Base-by-base conservation (phyloP, 2,888 invertebrate species). In the Acleris sparsana region DNA sequence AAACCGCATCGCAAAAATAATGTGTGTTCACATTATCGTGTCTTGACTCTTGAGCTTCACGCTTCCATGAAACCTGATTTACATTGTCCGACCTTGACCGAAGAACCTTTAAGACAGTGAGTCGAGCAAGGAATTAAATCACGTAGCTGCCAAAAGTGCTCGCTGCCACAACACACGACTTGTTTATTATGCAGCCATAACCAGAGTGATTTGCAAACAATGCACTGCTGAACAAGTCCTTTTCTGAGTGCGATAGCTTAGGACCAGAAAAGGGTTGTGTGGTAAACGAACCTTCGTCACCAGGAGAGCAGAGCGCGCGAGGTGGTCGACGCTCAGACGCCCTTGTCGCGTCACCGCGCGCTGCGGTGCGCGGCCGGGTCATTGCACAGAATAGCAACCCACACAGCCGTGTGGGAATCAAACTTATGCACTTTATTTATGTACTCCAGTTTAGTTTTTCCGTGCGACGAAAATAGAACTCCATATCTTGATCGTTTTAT, bases 191-290 rank as follows among this genome's bases (percentile, higher is more conserved):
- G 66, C 69, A 61, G 61, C 67, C 65, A 62, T 69, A 60, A 59
- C 56, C 60, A 57, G 56, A 65, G 68, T 69, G 62, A 80, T 82
- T 83, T 80, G 72, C 76, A 80, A 80, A 81, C 78, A 82, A 83
- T 76, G 73, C 72, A 67, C 68, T 74, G 68, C 51, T 44, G 56
- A 57, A 52, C 51, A 71, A 74, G 78, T 82, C 80, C 83, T 82
- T 85, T 80, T 80, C 75, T 78, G 75, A 71, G 70, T 70, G 55
- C 72, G 71, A 71, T 71, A 75, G 73, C 78, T 84, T 85, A 88
- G 87, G 84, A 84, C 86, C 80, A 83, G 83, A 81, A 86, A 90
- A 90, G 89, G 90, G 90, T 89, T 90, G 85, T 83, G 77, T 80
- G 76, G 79, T 78, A 76, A 80, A 73, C 80, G 83, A 88, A 90